Base-by-base conservation (phyloP, 2,113 vertebrate species). In the Pteruthius melanotis region DNA sequence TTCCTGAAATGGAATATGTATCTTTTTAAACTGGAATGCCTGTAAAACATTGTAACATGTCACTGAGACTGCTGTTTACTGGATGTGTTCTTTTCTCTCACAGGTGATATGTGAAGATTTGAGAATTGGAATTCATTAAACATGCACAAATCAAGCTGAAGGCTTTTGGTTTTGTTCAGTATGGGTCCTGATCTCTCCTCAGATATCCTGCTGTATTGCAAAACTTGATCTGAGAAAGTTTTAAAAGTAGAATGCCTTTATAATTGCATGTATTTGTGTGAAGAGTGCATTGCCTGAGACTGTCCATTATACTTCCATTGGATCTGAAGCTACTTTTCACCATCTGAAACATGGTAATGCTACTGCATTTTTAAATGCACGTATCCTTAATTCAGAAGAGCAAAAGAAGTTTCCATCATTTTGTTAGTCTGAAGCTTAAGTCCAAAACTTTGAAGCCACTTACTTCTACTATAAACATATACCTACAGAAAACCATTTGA, bases 261-360 rank as follows among this genome's bases (percentile, higher is more conserved):
- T 94, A 94, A 90, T 70, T 96, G 95, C 94, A 96, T 96, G 96
- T 94, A 76, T 96, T 81, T 92, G 44, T 96, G 93, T 96, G 86
- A 94, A 75, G 90, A 94, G 93, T 96, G 81, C 88, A 84, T 92
- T 95, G 89, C 93, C 61, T 95, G 86, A 77, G 78, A 93, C 66
- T 61, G 65, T 90, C 77, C 10, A 13, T 76, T 86, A 6, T 79
- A 76, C 57, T 92, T 91, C 63, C 60, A 61, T 23, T 45, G 86
- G 72, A 94, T 31, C 37, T 64, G 79, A 80, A 92, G n/a, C 68
- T 89, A 63, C 44, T 89, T 92, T 89, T 90, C 77, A 93, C 60
- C 20, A 2, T 71, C 83, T 71, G 57, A 92, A 87, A 84, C 33
- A 21, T 49, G 64, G 85, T 93, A 86, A 66, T 15, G 52, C 61